Percentiles rank a stretch among this genome's conserved stretches.
Conservation (phyloP, 2,797 vertebrate genomes). For the Chromobotia macracanthus region DNA sequence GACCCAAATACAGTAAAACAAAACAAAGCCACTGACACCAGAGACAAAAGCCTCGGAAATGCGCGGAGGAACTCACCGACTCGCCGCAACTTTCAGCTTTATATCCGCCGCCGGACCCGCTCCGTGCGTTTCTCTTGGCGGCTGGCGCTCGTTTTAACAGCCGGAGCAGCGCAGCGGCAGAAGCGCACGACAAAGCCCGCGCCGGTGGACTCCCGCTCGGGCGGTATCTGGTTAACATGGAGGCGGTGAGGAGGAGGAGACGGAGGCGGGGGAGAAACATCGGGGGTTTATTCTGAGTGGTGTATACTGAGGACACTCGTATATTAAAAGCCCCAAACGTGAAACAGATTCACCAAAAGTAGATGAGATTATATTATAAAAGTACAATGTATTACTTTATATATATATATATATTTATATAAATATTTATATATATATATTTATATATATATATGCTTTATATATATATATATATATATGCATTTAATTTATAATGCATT, state of each 20-base stretch:
- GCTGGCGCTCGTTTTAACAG: constrained; percentile 14
- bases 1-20: constrained; percentile 25
- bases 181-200: constrained; percentile 77
- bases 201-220: constrained; percentile 76
- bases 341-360: background rate
- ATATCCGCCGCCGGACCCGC: background rate
- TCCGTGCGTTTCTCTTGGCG: background rate
- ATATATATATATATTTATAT: no score
- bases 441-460: no score
- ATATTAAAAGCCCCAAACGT: no score
- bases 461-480: no score
- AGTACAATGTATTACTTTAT: no score
- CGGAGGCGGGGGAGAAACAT: constrained; percentile 45
- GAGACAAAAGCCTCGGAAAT: constrained; percentile 51
- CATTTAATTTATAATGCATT: no score
- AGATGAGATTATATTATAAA: no score
- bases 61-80: constrained; percentile 42
- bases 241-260: constrained; percentile 54
- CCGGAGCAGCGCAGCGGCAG: constrained; percentile 29
- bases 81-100: constrained; percentile 47
- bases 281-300: background rate
- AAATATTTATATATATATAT: no score
- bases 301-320: background rate
- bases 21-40: constrained; percentile 45
- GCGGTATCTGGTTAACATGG: constrained; percentile 86